phyloP scores from a whole-genome alignment of 2,888 invertebrate species.

The Agrenia bidenticulata region DNA sequence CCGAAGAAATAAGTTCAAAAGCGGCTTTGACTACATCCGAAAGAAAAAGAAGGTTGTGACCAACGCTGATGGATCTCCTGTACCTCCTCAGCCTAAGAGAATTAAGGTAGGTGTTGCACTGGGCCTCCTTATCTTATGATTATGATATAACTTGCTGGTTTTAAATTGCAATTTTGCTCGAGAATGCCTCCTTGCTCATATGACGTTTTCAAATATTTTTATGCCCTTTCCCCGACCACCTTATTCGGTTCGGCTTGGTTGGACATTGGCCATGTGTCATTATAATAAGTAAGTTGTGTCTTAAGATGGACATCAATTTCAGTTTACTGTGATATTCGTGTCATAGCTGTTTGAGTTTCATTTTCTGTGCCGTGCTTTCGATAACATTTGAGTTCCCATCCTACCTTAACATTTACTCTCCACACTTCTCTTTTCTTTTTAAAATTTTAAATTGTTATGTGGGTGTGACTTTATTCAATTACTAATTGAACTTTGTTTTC shows the following conservation, averaged over 20 bases:
- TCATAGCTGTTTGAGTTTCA: too few species aligned
- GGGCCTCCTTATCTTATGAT: background rate
- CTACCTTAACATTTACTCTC: too few species aligned
- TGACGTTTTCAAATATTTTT: slow-evolving; percentile 8
- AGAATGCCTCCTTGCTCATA: background rate
- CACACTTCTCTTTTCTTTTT: too few species aligned
- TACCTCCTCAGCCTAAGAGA: slow-evolving; percentile 50
- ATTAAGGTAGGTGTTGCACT: slow-evolving; percentile 55
- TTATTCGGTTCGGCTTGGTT: slow-evolving; percentile 8
- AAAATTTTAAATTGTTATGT: too few species aligned
- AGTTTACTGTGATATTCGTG: too few species aligned
- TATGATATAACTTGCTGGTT: slow-evolving; percentile 55
- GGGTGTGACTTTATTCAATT: too few species aligned
- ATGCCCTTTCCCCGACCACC: slow-evolving; percentile 10
- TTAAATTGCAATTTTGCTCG: slow-evolving; percentile 4
- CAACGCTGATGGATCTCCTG: slow-evolving; percentile 44
- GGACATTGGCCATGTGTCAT: background rate
- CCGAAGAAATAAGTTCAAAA: slow-evolving; percentile 67
- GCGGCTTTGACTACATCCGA: slow-evolving; percentile 84
- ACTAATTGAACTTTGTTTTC: too few species aligned
- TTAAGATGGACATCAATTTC: too few species aligned
- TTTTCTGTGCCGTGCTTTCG: too few species aligned
- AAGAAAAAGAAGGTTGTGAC: slow-evolving; percentile 73
- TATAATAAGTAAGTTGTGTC: too few species aligned
- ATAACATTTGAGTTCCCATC: too few species aligned